A percentile compares a stretch with the other conserved stretches of the same genome.
Evolutionary conservation across 35 echinoderm and acorn worm genomes (phyloP).

Genomic region (Patiria miniata): DNA sequence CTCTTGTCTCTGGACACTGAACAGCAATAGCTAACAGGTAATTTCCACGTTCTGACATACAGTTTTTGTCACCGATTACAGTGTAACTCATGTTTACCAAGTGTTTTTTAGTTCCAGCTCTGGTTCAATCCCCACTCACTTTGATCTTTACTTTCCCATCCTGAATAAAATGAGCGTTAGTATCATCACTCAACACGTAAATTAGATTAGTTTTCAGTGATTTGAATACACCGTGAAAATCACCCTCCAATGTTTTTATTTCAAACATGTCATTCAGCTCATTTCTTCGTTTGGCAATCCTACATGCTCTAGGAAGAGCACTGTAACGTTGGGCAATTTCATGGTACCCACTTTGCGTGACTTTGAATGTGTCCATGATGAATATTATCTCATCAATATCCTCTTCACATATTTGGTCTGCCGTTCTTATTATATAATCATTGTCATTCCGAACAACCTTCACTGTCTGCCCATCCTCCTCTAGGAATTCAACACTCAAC

Average conservation of each 20-base stretch:
- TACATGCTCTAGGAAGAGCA: conserved; percentile 20
- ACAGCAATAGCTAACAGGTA: conserved; percentile 49
- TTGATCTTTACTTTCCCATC: conserved; percentile 48
- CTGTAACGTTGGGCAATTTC: conserved; percentile 38
- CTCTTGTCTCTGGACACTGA: conserved; percentile 49
- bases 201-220: conserved; percentile 18
- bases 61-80: conserved; percentile 45
- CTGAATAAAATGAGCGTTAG: neutral
- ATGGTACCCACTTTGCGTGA: conserved; percentile 53
- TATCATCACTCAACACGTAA: conserved; percentile 16
- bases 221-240: conserved; percentile 28
- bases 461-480: conserved; percentile 47
- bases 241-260: neutral
- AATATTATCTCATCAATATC: conserved; percentile 61
- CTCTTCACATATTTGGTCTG: conserved; percentile 4
- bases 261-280: conserved; percentile 35
- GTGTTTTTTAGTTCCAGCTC: conserved; percentile 51
- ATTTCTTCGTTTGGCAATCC: conserved; percentile 32
- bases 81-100: conserved; percentile 55
- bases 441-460: conserved; percentile 12
- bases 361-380: conserved; percentile 56
- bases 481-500: conserved; percentile 31
- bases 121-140: conserved; percentile 40
- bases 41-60: conserved; percentile 58
- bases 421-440: neutral